These are phyloP conservation scores for Ylistrum balloti DNA, from an alignment of 1,140 invertebrate genomes.

Conservation along the genomic window DNA sequence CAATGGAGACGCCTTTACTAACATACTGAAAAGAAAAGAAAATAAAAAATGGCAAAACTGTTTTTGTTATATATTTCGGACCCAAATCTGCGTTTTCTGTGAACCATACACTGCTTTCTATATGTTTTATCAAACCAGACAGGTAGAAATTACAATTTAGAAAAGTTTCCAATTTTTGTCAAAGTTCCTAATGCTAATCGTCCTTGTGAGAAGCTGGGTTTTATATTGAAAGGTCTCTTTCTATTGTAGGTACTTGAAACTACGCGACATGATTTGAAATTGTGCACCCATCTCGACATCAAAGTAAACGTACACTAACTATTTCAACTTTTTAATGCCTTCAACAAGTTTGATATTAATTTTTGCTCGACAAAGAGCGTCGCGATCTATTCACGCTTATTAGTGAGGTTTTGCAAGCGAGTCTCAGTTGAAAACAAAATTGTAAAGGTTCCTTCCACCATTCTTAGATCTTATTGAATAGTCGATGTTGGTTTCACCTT, in stretches of 20 bases:
- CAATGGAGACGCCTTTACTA: no score
- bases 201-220: not conserved
- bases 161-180: conserved; percentile 35
- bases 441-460: not conserved
- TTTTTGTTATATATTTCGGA: not conserved
- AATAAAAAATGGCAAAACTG: not conserved
- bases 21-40: not conserved
- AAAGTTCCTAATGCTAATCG: not conserved
- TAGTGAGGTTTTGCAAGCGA: not conserved
- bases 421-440: conserved; percentile 9
- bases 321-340: conserved; percentile 18
- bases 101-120: not conserved
- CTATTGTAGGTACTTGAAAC: conserved; percentile 34
- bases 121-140: conserved; percentile 3
- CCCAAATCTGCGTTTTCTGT: not conserved
- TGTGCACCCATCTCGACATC: conserved; percentile 31
- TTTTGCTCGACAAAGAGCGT: conserved; percentile 25
- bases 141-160: not conserved
- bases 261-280: conserved; percentile 26
- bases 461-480: not conserved
- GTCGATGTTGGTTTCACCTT: conserved; percentile 22
- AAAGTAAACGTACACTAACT: not conserved
- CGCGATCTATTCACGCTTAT: not conserved
- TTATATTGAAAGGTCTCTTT: not conserved
- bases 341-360: conserved; percentile 40